Evolutionary conservation across 1,140 invertebrate species (phyloP).

Genomic region (Meloidogyne chitwoodi): DNA sequence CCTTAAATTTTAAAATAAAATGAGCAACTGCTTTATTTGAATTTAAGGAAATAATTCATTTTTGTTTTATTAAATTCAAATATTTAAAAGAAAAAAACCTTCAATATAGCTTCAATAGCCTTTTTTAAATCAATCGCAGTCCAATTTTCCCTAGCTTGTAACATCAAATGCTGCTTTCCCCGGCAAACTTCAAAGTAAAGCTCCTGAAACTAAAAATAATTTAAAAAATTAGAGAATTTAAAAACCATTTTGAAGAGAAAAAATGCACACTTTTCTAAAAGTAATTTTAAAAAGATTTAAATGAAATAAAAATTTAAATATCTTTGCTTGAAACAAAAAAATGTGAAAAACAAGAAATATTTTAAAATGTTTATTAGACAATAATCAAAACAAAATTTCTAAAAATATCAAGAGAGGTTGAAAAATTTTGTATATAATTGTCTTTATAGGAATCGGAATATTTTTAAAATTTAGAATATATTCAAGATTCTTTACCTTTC

Average conservation of each 20-base stretch:
- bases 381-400: not conserved
- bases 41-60: not conserved
- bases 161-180: slow-evolving; percentile 42
- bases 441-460: too few relatives aligned
- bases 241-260: slow-evolving; percentile 16
- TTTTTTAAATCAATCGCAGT: slow-evolving; percentile 43
- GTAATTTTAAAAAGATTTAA: not conserved
- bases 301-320: not conserved
- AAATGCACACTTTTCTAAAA: not conserved
- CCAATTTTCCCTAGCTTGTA: slow-evolving; percentile 30
- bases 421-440: too few relatives aligned
- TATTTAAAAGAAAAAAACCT: slow-evolving; percentile 23
- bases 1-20: not conserved
- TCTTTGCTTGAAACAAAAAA: not conserved
- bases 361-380: not conserved
- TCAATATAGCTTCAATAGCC: slow-evolving; percentile 40
- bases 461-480: too few relatives aligned
- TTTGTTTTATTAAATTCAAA: too few relatives aligned
- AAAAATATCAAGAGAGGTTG: too few relatives aligned
- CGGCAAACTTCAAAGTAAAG: slow-evolving; percentile 49
- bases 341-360: not conserved
- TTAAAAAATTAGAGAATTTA: not conserved
- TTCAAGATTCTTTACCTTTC: too few relatives aligned
- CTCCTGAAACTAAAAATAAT: slow-evolving; percentile 27
- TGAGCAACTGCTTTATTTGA: not conserved